Conservation (phyloP, 1,140 invertebrate genomes). For the Forficula auricularia region DNA sequence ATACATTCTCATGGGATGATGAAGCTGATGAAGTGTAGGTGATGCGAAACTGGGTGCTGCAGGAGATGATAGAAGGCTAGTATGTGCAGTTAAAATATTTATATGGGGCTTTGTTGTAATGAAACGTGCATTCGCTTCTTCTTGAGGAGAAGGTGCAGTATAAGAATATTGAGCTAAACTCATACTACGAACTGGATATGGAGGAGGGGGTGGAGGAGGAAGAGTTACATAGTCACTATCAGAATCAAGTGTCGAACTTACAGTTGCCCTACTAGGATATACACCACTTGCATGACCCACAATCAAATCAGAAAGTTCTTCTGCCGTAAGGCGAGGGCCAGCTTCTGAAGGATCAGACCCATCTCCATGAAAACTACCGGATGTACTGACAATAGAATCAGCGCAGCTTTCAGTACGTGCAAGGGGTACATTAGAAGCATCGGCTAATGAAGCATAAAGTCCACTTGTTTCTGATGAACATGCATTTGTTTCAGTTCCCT, state of each 20-base stretch:
- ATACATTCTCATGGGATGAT: slow-evolving; percentile 9
- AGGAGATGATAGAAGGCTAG: slow-evolving; percentile 32
- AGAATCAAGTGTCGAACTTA: slow-evolving; percentile 65
- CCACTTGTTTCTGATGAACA: slow-evolving; percentile 31
- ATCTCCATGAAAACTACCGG: slow-evolving; percentile 62
- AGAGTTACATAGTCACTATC: slow-evolving; percentile 76
- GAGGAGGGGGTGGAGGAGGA: slow-evolving; percentile 38
- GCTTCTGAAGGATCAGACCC: slow-evolving; percentile 65
- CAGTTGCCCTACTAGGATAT: slow-evolving; percentile 60
- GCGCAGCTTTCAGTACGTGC: slow-evolving; percentile 17
- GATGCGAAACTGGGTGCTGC: slow-evolving; percentile 32
- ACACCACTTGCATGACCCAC: slow-evolving; percentile 38
- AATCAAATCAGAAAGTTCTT: slow-evolving; percentile 62
- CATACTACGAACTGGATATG: slow-evolving; percentile 13
- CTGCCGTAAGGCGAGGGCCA: slow-evolving; percentile 52
- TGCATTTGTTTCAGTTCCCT: slow-evolving; percentile 20
- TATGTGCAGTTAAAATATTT: slow-evolving; percentile 45
- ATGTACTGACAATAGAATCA: slow-evolving; percentile 55
- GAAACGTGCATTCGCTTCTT: slow-evolving; percentile 44
- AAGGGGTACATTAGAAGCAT: slow-evolving; percentile 8
- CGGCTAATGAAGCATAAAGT: slow-evolving; percentile 15
- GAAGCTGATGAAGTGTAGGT: slow-evolving; percentile 17
- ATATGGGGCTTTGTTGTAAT: slow-evolving; percentile 47
- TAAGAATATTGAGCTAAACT: not conserved
- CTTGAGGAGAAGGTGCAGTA: slow-evolving; percentile 24